Evolutionary conservation across 2,888 invertebrate species (phyloP).

Genomic region (Drosophila melanosoma): DNA sequence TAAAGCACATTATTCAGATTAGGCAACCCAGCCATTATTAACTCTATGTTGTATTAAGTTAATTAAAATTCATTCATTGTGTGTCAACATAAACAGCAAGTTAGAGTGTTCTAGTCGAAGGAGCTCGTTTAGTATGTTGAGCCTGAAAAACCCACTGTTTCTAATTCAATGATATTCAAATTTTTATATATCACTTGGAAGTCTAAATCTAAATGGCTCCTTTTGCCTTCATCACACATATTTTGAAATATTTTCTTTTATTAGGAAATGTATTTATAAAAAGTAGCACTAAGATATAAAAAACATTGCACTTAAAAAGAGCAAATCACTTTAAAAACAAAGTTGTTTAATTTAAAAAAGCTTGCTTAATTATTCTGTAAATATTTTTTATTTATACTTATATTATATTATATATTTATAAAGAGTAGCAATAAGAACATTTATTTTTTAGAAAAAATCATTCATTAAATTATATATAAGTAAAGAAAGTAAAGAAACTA

Average conservation of each 20-base stretch:
- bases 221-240: no score
- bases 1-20: slow-evolving; percentile 6
- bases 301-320: no score
- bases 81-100: not conserved
- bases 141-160: no score
- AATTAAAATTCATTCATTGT: not conserved
- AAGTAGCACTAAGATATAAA: no score
- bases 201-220: no score
- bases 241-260: no score
- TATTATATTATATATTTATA: no score
- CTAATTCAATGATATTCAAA: no score
- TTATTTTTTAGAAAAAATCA: not conserved
- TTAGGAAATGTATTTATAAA: no score
- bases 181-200: no score
- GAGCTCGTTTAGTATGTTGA: not conserved
- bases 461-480: not conserved
- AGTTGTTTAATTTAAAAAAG: not conserved
- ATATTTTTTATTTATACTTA: no score
- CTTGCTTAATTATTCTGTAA: not conserved
- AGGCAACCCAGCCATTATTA: not conserved
- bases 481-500: not conserved
- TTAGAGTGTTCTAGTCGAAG: not conserved
- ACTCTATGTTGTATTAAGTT: not conserved
- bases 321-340: no score
- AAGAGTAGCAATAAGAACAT: not conserved